These are phyloP conservation scores for Perccottus glenii DNA, from an alignment of 2,113 vertebrate genomes.

Conservation along the genomic window DNA sequence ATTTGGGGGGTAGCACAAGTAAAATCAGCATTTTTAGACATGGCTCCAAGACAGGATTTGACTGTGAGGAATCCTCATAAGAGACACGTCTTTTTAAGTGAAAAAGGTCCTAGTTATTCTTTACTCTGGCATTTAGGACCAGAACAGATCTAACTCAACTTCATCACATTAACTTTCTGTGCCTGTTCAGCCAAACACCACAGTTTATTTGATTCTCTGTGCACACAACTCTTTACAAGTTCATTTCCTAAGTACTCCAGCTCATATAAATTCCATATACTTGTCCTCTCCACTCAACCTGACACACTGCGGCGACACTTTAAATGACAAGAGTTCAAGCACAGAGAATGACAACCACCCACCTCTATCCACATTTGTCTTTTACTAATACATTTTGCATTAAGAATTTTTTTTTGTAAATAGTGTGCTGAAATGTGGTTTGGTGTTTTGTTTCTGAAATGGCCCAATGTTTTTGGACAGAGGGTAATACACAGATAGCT, in stretches of 20 bases:
- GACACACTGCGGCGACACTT: slow-evolving; percentile 37
- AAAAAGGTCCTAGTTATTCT: slow-evolving; percentile 35
- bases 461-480: slow-evolving; percentile 48
- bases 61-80: slow-evolving; percentile 21
- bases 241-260: slow-evolving; percentile 49
- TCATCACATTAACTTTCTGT: slow-evolving; percentile 24
- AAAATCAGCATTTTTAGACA: slow-evolving; percentile 27
- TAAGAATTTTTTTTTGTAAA: slow-evolving; percentile 76
- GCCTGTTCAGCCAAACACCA: slow-evolving; percentile 21
- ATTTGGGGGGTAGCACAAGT: slow-evolving; percentile 44
- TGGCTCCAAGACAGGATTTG: slow-evolving; percentile 31
- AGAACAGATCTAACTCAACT: background rate
- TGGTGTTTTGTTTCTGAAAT: slow-evolving; percentile 44
- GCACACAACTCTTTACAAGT: slow-evolving; percentile 12
- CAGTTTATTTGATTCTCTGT: slow-evolving; percentile 28
- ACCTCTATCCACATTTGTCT: slow-evolving; percentile 57
- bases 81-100: slow-evolving; percentile 23
- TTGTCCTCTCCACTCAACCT: slow-evolving; percentile 44
- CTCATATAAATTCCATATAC: slow-evolving; percentile 41
- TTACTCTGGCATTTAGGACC: slow-evolving; percentile 16
- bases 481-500: slow-evolving; percentile 45
- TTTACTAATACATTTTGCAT: slow-evolving; percentile 63
- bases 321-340: slow-evolving; percentile 45
- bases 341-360: slow-evolving; percentile 50
- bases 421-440: slow-evolving; percentile 48